These are phyloP conservation scores for Rhabdomys pumilio DNA, from an alignment of 2,797 vertebrate genomes.

Conservation along the genomic window DNA sequence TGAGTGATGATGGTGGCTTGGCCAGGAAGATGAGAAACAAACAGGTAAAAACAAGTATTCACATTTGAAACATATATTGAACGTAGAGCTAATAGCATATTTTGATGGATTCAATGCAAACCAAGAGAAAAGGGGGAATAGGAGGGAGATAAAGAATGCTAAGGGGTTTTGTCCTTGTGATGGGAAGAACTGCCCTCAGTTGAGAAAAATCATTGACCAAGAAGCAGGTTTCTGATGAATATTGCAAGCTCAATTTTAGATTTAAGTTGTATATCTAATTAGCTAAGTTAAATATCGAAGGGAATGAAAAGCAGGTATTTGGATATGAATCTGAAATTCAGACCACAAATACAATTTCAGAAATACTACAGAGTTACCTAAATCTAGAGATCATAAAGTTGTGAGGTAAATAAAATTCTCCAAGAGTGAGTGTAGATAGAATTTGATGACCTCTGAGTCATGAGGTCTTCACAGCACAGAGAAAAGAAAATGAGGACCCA, in stretches of 20 bases:
- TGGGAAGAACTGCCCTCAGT: neutral
- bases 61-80: neutral
- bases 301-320: neutral
- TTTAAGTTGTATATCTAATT: neutral
- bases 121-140: neutral
- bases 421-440: neutral
- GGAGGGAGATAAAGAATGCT: neutral
- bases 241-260: neutral
- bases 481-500: neutral
- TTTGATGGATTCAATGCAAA: neutral
- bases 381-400: neutral
- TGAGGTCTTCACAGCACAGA: neutral
- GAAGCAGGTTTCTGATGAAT: neutral
- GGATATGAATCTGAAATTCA: slow-evolving; percentile 2
- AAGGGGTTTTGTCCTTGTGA: neutral
- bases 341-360: neutral
- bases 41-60: neutral
- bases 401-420: neutral
- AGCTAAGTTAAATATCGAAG: slow-evolving; percentile 4
- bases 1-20: neutral
- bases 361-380: neutral
- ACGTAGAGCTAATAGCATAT: neutral
- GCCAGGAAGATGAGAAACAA: neutral
- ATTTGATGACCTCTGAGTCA: neutral
- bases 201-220: neutral